phyloP scores from a whole-genome alignment of 2,797 vertebrate genomes.

The Sebastes aleutianus region DNA sequence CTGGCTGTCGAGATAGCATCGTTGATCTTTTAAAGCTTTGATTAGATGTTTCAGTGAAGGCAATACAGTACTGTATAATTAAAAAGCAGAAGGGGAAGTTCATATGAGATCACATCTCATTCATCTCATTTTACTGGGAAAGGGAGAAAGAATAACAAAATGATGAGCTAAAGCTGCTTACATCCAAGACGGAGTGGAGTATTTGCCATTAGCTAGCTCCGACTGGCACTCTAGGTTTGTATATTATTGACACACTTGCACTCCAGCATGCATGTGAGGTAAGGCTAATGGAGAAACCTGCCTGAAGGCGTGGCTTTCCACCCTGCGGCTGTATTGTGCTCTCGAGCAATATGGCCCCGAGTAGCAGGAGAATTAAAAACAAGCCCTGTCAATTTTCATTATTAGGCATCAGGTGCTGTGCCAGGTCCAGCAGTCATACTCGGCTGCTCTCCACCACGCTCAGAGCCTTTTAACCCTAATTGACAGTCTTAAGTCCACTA shows the following conservation, averaged over 20 bases:
- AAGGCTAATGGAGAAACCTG: slow-evolving; percentile 55
- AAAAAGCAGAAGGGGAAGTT: neutral
- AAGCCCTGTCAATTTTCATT: slow-evolving; percentile 77
- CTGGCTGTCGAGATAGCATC: slow-evolving; percentile 28
- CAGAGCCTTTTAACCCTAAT: slow-evolving; percentile 77
- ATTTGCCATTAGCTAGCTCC: slow-evolving; percentile 1
- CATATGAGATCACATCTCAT: neutral
- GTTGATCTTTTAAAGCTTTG: slow-evolving; percentile 18
- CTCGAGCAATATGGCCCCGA: slow-evolving; percentile 47
- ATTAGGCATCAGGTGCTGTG: slow-evolving; percentile 74
- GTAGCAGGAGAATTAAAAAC: slow-evolving; percentile 71
- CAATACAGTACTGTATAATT: neutral
- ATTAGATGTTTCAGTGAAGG: slow-evolving; percentile 16
- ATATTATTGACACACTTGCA: slow-evolving; percentile 45
- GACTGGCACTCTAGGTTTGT: slow-evolving; percentile 21
- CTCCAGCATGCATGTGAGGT: slow-evolving; percentile 11
- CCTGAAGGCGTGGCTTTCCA: slow-evolving; percentile 59
- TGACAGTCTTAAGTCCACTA: slow-evolving; percentile 73
- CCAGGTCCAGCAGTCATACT: slow-evolving; percentile 63
- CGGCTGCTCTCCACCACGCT: slow-evolving; percentile 61
- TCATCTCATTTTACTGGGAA: neutral
- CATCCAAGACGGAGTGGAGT: neutral
- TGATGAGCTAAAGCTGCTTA: neutral
- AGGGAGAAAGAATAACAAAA: neutral
- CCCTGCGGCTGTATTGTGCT: slow-evolving; percentile 58